Evolutionary conservation across 2,888 invertebrate genomes (phyloP).

Genomic region (Drosophila meridionalis): DNA sequence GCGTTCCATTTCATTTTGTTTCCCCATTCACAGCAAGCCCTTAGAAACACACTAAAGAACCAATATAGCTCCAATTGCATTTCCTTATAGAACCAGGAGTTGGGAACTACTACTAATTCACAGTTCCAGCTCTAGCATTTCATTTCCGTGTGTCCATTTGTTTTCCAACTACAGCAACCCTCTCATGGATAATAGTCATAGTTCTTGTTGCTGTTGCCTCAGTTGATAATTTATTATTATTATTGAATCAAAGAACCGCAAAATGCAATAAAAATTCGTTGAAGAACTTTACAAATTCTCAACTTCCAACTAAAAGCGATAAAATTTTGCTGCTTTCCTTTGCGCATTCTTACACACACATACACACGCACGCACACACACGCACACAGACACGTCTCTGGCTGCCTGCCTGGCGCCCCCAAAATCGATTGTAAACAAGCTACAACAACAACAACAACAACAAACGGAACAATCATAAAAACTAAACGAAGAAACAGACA

Average conservation of each 20-base stretch:
- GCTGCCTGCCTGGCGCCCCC: conserved; percentile 79
- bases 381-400: conserved; percentile 44
- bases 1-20: not conserved
- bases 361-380: not conserved
- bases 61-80: not conserved
- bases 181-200: conserved; percentile 17
- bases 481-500: conserved; percentile 36
- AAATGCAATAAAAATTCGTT: conserved; percentile 64
- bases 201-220: conserved; percentile 9
- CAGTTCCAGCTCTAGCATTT: conserved; percentile 3
- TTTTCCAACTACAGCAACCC: not conserved
- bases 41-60: too few species aligned
- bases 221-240: conserved; percentile 59
- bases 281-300: conserved; percentile 70
- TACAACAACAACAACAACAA: conserved; percentile 44
- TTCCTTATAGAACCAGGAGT: conserved; percentile 2
- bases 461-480: conserved; percentile 38
- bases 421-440: conserved; percentile 82
- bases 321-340: conserved; percentile 68
- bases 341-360: conserved; percentile 49
- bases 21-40: too few species aligned
- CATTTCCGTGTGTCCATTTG: conserved; percentile 22
- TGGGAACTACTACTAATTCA: conserved; percentile 5
- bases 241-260: conserved; percentile 67
- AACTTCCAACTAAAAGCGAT: conserved; percentile 73